A percentile compares a stretch with the other conserved stretches of the same genome.
Evolutionary conservation across 2,113 vertebrate genomes (phyloP).

Genomic region (Burhinus oedicnemus): DNA sequence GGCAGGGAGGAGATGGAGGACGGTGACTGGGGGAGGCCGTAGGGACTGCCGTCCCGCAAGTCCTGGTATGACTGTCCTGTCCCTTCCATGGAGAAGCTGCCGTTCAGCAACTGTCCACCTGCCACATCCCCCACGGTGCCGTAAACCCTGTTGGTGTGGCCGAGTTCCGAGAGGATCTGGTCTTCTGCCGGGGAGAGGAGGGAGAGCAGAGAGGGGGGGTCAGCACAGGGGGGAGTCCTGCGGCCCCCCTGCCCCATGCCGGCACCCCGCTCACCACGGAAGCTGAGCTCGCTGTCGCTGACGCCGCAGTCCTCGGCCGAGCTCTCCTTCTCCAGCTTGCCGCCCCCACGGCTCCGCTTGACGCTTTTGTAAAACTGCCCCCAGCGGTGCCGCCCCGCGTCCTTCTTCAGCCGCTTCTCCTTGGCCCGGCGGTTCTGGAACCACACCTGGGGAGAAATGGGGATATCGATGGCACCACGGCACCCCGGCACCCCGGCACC

Average conservation of each 20-base stretch:
- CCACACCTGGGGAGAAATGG: conserved; percentile 85
- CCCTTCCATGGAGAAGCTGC: conserved; percentile 89
- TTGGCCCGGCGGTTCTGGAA: conserved; percentile 98
- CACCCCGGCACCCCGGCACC: background rate
- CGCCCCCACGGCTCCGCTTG: conserved; percentile 86
- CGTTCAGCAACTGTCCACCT: conserved; percentile 85
- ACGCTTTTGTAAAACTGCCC: conserved; percentile 97
- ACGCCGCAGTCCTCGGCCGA: conserved; percentile 93
- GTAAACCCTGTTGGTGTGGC: conserved; percentile 91
- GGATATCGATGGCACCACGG: accelerated
- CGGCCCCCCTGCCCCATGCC: accelerated
- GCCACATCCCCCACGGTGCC: conserved; percentile 86
- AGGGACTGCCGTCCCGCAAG: conserved; percentile 92
- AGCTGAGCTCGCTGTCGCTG: conserved; percentile 98
- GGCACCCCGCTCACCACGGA: conserved; percentile 83
- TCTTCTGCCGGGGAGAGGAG: conserved; percentile 85
- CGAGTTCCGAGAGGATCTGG: conserved; percentile 94
- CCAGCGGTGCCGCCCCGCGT: conserved; percentile 96
- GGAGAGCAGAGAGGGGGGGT: conserved; percentile 16
- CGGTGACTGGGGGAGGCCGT: conserved; percentile 93
- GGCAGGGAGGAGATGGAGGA: conserved; percentile 94
- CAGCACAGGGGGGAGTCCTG: background rate
- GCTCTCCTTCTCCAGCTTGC: conserved; percentile 94
- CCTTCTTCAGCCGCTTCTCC: conserved; percentile 97
- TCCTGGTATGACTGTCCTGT: conserved; percentile 91